Evolutionary conservation across 2,113 vertebrate species (phyloP).

Genomic region (Ictidomys tridecemlineatus): DNA sequence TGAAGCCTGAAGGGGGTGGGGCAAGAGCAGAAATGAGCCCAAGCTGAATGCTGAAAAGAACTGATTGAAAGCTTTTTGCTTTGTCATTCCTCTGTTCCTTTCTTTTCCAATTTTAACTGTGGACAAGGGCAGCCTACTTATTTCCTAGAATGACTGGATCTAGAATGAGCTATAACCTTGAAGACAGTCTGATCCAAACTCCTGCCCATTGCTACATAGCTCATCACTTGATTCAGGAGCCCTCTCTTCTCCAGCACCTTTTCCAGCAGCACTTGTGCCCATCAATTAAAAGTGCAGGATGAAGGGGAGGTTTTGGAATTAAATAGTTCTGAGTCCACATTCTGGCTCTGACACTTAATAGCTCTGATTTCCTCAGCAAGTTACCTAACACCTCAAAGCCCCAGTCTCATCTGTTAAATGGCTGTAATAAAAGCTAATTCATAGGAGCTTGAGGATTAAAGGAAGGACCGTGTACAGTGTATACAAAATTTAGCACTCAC

Average conservation of each 20-base stretch:
- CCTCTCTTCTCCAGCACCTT: constrained; percentile 4
- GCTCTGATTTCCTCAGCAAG: neutral
- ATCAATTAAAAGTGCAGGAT: neutral
- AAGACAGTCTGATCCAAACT: neutral
- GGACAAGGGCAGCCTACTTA: constrained; percentile 32
- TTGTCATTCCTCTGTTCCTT: constrained; percentile 51
- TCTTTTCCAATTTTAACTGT: constrained; percentile 30
- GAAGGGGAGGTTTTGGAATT: constrained; percentile 22
- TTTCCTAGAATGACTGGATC: constrained; percentile 47
- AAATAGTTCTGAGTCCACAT: constrained; percentile 4
- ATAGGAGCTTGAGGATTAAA: neutral
- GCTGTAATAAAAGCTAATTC: neutral
- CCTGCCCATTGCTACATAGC: neutral
- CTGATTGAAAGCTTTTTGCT: constrained; percentile 68
- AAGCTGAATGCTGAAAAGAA: constrained; percentile 61
- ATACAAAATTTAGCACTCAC: constrained; percentile 10
- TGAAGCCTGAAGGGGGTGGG: constrained; percentile 9
- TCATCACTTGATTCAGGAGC: neutral
- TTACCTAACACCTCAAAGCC: neutral
- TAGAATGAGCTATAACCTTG: constrained; percentile 18
- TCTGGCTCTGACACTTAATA: constrained; percentile 1
- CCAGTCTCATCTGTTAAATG: neutral
- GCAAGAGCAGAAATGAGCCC: constrained; percentile 2
- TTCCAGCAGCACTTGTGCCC: neutral
- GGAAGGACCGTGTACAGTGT: neutral